Base-by-base conservation (phyloP, 2,113 vertebrate genomes). In the Ariopsis seemanni region DNA sequence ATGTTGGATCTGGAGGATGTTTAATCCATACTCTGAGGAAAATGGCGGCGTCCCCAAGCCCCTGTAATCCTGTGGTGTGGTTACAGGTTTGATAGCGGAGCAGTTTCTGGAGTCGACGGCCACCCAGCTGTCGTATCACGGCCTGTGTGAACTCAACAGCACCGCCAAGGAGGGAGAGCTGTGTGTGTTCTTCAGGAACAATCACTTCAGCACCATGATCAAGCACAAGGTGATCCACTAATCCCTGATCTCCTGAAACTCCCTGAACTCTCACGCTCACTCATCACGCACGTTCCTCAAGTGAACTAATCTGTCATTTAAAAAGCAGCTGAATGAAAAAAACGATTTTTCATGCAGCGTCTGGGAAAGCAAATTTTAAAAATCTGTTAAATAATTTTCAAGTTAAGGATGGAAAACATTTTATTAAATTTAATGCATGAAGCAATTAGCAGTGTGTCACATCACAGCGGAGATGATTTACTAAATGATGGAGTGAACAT, bases 111-210 rank as follows among this genome's bases (percentile, higher is more conserved):
- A 99, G 93, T 92, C 96, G 34, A 96, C 97, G 0, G 97, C 97
- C 0, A 97, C 97, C 0, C 98, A 99, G 96, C 90, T 99, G 89
- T 97, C 96, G 0, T 98, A 97, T 91, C 97, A 99, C 0, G 98
- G 97, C 15, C 95, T 99, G 22, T 98, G 97, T 5, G 97, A 99
- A 88, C 96, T 99, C 0, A 97, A 95, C 4, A 90, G 95, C 0
- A 90, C 93, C 0, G 97, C 95, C 62, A 95, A 91, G 42, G 97
- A 99, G 85, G 97, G 94, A 0, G 97, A 99, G 85, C 96, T 98
- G 20, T 95, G 96, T 0, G 97, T 98, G 79, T 99, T 99, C 93
- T 99, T 99, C 94, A 96, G 97, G n/a, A 99, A 99, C 95, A 99
- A 99, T 93, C 98, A 97, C 95, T 99, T 99, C 91, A 98, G 97